A percentile compares a stretch with the other conserved stretches of the same genome.
phyloP scores from a whole-genome alignment of 2,113 vertebrate genomes.

The Oncorhynchus masou region DNA sequence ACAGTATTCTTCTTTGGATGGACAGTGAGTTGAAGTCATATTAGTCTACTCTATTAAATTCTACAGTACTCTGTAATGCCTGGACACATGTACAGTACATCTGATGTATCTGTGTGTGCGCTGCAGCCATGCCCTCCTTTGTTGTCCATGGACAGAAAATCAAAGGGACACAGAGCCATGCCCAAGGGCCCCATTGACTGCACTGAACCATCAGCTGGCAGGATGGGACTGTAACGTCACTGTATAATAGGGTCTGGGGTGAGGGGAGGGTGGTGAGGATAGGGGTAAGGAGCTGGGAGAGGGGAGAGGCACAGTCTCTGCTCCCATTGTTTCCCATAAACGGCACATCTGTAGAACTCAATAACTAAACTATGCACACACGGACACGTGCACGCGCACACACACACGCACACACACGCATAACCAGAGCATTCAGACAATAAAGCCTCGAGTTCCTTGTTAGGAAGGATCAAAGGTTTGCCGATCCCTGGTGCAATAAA shows the following conservation, averaged over 20 bases:
- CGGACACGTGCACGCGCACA: too few relatives aligned
- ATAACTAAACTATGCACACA: background rate
- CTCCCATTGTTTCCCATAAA: background rate
- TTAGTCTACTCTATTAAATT: background rate
- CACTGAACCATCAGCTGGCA: constrained; percentile 64
- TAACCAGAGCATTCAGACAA: background rate
- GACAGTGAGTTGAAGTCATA: too few relatives aligned
- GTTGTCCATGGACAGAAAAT: constrained; percentile 50
- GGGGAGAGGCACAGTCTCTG: background rate
- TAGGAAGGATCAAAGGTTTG: background rate
- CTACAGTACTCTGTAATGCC: too few relatives aligned
- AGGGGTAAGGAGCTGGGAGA: background rate
- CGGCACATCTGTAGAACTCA: constrained; percentile 14
- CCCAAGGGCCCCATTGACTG: constrained; percentile 19
- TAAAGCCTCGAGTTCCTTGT: background rate
- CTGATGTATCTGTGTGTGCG: background rate
- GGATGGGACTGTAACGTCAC: constrained; percentile 37
- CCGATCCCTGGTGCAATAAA: background rate
- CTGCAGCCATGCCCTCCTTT: constrained; percentile 41
- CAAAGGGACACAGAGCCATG: background rate
- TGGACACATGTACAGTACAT: too few relatives aligned
- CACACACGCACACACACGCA: background rate
- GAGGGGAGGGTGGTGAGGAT: background rate
- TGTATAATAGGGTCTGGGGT: constrained; percentile 16
- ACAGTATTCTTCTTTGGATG: too few relatives aligned